These are phyloP conservation scores for Orchesellides sinensis DNA, from an alignment of 2,888 invertebrate species.

Conservation along the genomic window DNA sequence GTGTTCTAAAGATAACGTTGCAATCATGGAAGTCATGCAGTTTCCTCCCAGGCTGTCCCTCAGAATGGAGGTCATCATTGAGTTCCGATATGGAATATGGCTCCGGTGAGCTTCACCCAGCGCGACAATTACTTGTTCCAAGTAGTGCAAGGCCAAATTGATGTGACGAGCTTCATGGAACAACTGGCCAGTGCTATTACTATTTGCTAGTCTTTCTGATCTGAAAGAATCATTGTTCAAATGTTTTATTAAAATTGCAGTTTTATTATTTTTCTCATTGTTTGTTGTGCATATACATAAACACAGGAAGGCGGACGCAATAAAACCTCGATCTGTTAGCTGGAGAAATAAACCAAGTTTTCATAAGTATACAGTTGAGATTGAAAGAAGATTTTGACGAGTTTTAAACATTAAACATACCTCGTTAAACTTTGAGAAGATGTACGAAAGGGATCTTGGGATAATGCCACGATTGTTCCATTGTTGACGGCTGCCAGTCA, in stretches of 20 bases:
- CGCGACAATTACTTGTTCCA: conserved; percentile 78
- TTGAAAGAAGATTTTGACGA: too few relatives aligned
- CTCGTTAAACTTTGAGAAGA: conserved; percentile 78
- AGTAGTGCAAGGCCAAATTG: conserved; percentile 77
- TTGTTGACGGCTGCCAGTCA: conserved; percentile 78
- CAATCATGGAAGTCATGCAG: conserved; percentile 80
- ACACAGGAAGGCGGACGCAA: conserved; percentile 77
- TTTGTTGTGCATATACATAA: too few relatives aligned
- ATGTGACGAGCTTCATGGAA: conserved; percentile 80
- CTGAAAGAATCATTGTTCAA: too few relatives aligned
- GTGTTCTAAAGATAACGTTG: conserved; percentile 77
- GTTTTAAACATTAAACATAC: conserved; percentile 75
- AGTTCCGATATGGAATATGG: conserved; percentile 79
- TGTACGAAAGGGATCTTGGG: conserved; percentile 79
- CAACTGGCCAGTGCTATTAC: conserved; percentile 78
- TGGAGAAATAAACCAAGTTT: background rate
- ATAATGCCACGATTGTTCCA: conserved; percentile 79
- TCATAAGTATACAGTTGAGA: too few relatives aligned
- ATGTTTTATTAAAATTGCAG: too few relatives aligned
- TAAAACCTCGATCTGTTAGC: conserved; percentile 52
- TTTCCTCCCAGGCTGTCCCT: conserved; percentile 80
- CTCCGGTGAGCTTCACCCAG: conserved; percentile 76
- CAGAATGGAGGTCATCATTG: conserved; percentile 79
- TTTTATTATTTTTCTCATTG: too few relatives aligned
- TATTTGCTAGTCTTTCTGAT: conserved; percentile 79